These are phyloP conservation scores for Panzeria rudis DNA, from an alignment of 2,888 invertebrate species.

Conservation along the genomic window DNA sequence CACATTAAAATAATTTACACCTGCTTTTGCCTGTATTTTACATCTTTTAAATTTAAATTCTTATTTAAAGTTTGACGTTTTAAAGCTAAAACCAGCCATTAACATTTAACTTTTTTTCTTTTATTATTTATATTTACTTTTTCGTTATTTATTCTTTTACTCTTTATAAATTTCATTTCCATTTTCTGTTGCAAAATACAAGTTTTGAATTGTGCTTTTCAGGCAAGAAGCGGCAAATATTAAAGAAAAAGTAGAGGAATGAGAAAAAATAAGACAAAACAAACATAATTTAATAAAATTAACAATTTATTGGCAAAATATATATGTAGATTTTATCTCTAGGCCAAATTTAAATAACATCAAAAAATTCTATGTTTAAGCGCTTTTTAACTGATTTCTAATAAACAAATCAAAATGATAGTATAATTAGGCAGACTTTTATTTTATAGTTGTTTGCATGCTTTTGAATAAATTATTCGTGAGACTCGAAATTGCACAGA, in stretches of 20 bases:
- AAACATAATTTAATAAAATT: slow-evolving; percentile 40
- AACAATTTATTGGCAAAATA: slow-evolving; percentile 46
- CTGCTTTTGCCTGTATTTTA: slow-evolving; percentile 42
- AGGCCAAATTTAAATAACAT: slow-evolving; percentile 24
- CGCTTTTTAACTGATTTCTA: neutral
- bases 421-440: no score
- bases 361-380: neutral
- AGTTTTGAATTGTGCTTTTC: slow-evolving; percentile 28
- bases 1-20: slow-evolving; percentile 43
- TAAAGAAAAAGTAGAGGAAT: neutral
- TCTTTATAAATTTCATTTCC: neutral
- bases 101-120: slow-evolving; percentile 38
- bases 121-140: slow-evolving; percentile 6
- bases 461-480: no score
- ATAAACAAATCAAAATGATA: neutral
- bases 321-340: slow-evolving; percentile 31
- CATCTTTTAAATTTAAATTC: slow-evolving; percentile 27
- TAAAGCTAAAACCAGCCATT: slow-evolving; percentile 53
- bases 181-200: slow-evolving; percentile 30
- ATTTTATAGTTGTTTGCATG: no score
- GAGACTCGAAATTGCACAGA: no score
- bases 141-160: neutral
- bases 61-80: slow-evolving; percentile 25
- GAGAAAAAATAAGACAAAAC: neutral
- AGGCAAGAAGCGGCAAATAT: slow-evolving; percentile 19